Conservation (phyloP, 1,140 invertebrate genomes). For the Campoletis sonorensis region DNA sequence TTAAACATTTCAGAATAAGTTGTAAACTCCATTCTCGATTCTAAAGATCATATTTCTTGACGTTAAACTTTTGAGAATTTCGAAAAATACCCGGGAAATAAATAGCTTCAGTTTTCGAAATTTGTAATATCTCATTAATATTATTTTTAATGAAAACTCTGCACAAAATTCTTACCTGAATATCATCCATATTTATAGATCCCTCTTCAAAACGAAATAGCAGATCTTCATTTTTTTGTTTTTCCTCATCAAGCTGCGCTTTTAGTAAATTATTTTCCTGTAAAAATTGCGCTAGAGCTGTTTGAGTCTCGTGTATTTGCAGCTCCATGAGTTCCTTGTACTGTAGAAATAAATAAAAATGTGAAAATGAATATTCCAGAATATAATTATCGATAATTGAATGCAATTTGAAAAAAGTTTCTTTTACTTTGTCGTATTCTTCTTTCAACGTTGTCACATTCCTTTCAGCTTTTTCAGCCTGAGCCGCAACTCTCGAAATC, state of each 20-base stretch:
- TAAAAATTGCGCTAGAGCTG: slow-evolving; percentile 77
- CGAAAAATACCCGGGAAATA: background rate
- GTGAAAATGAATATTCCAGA: slow-evolving; percentile 35
- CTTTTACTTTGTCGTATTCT: slow-evolving; percentile 78
- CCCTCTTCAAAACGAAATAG: slow-evolving; percentile 95
- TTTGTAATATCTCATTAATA: too few relatives aligned
- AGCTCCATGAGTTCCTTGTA: slow-evolving; percentile 79
- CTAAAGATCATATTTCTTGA: too few relatives aligned
- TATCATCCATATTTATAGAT: slow-evolving; percentile 85
- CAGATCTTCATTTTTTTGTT: slow-evolving; percentile 92
- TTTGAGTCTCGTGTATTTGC: slow-evolving; percentile 70
- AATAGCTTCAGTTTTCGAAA: background rate
- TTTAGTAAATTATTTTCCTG: slow-evolving; percentile 82
- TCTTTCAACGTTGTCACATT: slow-evolving; percentile 73
- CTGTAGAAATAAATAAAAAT: slow-evolving; percentile 63
- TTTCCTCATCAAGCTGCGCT: slow-evolving; percentile 88
- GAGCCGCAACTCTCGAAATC: slow-evolving; percentile 82
- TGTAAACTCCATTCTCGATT: too few relatives aligned
- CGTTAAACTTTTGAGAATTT: too few relatives aligned
- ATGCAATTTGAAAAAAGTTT: slow-evolving; percentile 40
- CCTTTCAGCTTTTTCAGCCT: slow-evolving; percentile 83
- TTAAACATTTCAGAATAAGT: background rate
- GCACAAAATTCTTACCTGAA: slow-evolving; percentile 83
- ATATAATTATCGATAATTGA: too few relatives aligned
- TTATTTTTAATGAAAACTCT: too few relatives aligned